Base-by-base conservation (phyloP, 2,888 invertebrate species). In the Phengaris alcon region DNA sequence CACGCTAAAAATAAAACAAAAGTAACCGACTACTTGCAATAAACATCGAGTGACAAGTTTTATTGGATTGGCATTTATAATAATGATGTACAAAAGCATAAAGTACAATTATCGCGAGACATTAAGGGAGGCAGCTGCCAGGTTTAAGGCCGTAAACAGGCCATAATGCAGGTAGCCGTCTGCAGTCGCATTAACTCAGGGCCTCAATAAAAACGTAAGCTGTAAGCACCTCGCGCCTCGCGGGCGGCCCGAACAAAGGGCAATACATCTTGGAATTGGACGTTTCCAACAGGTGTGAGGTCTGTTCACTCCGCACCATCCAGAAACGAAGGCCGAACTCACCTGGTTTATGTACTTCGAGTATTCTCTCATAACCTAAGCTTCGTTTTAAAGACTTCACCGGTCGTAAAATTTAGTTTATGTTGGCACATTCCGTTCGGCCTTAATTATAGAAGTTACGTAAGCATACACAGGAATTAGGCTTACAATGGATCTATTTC, bases 341-440 rank as follows among this genome's bases (percentile, higher is more conserved):
- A 90, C 90, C 89, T 89, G 88, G 87, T 86, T 88, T 87, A 85
- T 85, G 84, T 81, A 84, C 83, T 89, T 87, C 84, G 81, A 87
- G 82, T 81, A 87, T 87, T 90, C 87, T 87, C 89, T 90, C 90
- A 90, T 88, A 90, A 90, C 84, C 87, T 85, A 86, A 88, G 86
- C 85, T 87, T 84, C 80, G 82, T 86, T 89, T 88, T 88, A 87
- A 86, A 89, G 85, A 82, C 87, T 84, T 80, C 78, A 81, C 81
- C 85, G 84, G 79, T 88, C 90, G 87, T 91, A 91, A 91, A 91
- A 84, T 81, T 70, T 79, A 79, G 83, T 89, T 89, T 89, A 91
- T 89, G 89, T 85, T 83, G 82, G 85, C 87, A 84, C 85, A 86
- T 90, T 88, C 84, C 84, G 84, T 82, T 84, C 82, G 81, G 79